phyloP scores from a whole-genome alignment of 2,888 invertebrate species.

The Drosophila nr. medialis region DNA sequence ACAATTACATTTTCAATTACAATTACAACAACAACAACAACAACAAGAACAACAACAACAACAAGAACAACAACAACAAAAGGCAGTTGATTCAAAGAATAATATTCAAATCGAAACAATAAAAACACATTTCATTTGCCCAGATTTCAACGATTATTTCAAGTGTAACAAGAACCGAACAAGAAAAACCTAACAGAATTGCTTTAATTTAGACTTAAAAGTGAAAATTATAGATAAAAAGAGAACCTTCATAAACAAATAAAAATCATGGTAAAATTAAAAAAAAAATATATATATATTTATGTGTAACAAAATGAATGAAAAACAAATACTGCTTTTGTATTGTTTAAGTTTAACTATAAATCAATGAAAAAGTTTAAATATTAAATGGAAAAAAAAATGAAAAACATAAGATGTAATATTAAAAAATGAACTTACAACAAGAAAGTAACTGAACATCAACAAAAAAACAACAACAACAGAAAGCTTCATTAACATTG shows the following conservation, averaged over 20 bases:
- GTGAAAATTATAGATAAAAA: constrained; percentile 41
- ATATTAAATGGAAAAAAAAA: constrained; percentile 53
- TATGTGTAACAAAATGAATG: constrained; percentile 72
- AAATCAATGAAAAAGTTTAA: constrained; percentile 71
- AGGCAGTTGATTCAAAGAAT: background rate
- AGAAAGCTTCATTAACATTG: constrained; percentile 64
- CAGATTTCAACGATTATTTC: constrained; percentile 48
- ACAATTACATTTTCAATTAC: constrained; percentile 23
- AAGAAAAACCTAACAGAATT: constrained; percentile 65
- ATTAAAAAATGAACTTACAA: constrained; percentile 60
- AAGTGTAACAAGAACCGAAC: constrained; percentile 32
- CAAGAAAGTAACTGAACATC: constrained; percentile 58
- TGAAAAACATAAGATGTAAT: constrained; percentile 58
- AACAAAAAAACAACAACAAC: constrained; percentile 64
- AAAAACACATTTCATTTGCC: constrained; percentile 35
- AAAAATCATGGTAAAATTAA: constrained; percentile 70
- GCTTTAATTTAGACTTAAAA: constrained; percentile 82
- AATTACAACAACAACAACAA: background rate
- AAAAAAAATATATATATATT: constrained; percentile 44
- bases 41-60: background rate
- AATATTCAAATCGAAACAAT: constrained; percentile 38
- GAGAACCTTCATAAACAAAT: constrained; percentile 49
- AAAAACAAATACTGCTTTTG: constrained; percentile 83
- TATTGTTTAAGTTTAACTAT: constrained; percentile 83
- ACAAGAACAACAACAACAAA: background rate